A percentile compares a stretch with the other conserved stretches of the same genome.
phyloP scores from a whole-genome alignment of 2,113 vertebrate genomes.

The Aramus guarauna region DNA sequence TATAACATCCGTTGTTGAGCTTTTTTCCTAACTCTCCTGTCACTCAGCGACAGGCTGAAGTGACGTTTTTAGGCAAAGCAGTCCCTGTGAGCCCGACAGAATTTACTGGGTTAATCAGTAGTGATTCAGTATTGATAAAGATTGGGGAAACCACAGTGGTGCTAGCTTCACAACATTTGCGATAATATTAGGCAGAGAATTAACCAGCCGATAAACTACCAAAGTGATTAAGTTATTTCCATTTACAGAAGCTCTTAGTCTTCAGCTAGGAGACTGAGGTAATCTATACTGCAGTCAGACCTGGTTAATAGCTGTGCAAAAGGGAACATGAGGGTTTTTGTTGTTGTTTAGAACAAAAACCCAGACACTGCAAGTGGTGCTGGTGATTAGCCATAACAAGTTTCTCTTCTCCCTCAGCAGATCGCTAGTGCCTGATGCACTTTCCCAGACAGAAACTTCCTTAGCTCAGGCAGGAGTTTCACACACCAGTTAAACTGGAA shows the following conservation, averaged over 20 bases:
- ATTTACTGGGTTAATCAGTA: not conserved
- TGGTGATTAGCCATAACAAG: not conserved
- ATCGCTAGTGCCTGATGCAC: not conserved
- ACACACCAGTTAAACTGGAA: not conserved
- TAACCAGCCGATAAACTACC: not conserved
- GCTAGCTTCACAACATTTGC: not conserved
- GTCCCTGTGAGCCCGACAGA: not conserved
- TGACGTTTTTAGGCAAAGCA: not conserved
- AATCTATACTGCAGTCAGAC: not conserved
- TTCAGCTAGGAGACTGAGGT: not conserved
- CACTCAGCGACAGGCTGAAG: not conserved
- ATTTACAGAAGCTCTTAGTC: not conserved
- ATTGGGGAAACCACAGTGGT: not conserved
- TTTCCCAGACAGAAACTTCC: not conserved
- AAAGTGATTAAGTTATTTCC: not conserved
- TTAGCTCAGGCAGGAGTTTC: not conserved
- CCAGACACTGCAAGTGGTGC: not conserved
- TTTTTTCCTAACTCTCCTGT: not conserved
- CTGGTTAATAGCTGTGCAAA: not conserved
- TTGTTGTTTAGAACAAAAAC: not conserved
- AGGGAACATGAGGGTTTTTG: accelerated
- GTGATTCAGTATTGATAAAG: not conserved
- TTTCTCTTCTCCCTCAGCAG: not conserved
- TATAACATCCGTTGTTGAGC: not conserved
- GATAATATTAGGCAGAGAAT: not conserved